These are phyloP conservation scores for Chrysolina haemoptera DNA, from an alignment of 2,888 invertebrate genomes.

Conservation along the genomic window DNA sequence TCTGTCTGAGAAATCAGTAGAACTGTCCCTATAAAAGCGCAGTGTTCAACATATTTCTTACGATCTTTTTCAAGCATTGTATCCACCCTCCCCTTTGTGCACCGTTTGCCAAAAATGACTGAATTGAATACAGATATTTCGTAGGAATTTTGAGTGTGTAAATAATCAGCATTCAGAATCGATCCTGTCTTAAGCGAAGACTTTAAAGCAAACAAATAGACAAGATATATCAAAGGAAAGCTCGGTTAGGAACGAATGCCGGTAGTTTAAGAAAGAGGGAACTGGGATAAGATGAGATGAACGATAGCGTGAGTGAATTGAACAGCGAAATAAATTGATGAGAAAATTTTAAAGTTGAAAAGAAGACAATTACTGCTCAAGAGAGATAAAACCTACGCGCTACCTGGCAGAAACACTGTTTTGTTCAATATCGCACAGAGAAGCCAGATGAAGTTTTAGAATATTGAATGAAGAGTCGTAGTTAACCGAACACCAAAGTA, in stretches of 20 bases:
- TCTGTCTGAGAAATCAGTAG: not conserved
- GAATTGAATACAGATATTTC: slow-evolving; percentile 38
- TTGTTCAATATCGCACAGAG: slow-evolving; percentile 22
- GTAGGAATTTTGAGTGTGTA: slow-evolving; percentile 36
- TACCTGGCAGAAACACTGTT: slow-evolving; percentile 40
- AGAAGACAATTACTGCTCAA: slow-evolving; percentile 64
- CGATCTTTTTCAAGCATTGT: not conserved
- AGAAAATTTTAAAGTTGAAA: slow-evolving; percentile 65
- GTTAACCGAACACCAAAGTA: not conserved
- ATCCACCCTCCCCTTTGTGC: slow-evolving; percentile 3
- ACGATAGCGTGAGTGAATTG: slow-evolving; percentile 67
- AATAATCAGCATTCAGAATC: slow-evolving; percentile 61
- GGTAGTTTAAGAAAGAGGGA: slow-evolving; percentile 64
- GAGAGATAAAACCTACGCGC: slow-evolving; percentile 53
- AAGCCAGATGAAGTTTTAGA: not conserved
- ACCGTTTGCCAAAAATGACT: not conserved
- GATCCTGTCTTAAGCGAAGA: slow-evolving; percentile 57
- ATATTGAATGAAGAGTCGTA: not conserved
- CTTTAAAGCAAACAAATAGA: slow-evolving; percentile 65
- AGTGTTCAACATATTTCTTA: not conserved
- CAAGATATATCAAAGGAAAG: slow-evolving; percentile 66
- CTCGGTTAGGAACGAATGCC: slow-evolving; percentile 65
- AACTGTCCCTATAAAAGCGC: not conserved
- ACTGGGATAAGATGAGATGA: slow-evolving; percentile 66
- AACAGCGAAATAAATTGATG: slow-evolving; percentile 67